Evolutionary conservation across 1,140 invertebrate species (phyloP).

Genomic region (Drosophila lowei): DNA sequence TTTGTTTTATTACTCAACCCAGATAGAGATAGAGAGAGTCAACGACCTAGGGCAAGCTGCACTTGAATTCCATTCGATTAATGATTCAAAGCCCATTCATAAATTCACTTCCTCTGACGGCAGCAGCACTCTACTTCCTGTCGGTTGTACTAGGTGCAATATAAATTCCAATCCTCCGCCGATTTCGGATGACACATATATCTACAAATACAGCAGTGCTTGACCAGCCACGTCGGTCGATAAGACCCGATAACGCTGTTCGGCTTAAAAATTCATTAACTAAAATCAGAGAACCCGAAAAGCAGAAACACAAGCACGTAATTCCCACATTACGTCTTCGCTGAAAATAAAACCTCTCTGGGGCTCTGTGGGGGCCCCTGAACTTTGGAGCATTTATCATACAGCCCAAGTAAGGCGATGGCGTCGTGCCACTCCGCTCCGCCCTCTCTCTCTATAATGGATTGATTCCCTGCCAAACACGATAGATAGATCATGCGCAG

Average conservation of each 20-base stretch:
- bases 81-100: slow-evolving; percentile 65
- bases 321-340: slow-evolving; percentile 55
- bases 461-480: slow-evolving; percentile 6
- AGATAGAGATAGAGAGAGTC: not conserved
- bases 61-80: slow-evolving; percentile 3
- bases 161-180: slow-evolving; percentile 55
- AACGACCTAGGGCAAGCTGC: slow-evolving; percentile 56
- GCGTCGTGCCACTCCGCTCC: slow-evolving; percentile 31
- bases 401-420: slow-evolving; percentile 23
- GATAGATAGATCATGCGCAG: slow-evolving; percentile 55
- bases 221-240: slow-evolving; percentile 26
- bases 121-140: slow-evolving; percentile 40
- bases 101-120: slow-evolving; percentile 49
- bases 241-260: slow-evolving; percentile 44
- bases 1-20: slow-evolving; percentile 17
- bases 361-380: slow-evolving; percentile 12
- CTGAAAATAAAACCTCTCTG: slow-evolving; percentile 50
- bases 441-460: slow-evolving; percentile 23
- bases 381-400: slow-evolving; percentile 75
- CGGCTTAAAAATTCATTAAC: slow-evolving; percentile 56
- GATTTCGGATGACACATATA: slow-evolving; percentile 59
- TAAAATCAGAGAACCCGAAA: not conserved
- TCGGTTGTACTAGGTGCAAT: slow-evolving; percentile 52
- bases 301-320: slow-evolving; percentile 19
- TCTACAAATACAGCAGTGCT: not conserved